Evolutionary conservation across 1,140 invertebrate species (phyloP).

Genomic region (Rhopalosiphum maidis): DNA sequence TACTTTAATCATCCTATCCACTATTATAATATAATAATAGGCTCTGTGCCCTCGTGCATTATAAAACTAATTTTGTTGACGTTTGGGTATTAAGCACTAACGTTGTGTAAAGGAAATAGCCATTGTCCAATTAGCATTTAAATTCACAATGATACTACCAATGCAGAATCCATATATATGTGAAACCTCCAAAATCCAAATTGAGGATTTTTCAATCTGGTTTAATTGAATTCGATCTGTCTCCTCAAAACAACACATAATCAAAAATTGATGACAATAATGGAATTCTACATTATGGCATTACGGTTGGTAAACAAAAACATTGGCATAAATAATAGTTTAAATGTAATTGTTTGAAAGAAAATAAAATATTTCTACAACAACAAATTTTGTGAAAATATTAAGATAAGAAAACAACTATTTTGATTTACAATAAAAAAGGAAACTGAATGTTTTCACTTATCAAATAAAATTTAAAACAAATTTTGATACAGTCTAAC

Average conservation of each 20-base stretch:
- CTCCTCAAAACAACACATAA: not conserved
- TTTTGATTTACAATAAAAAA: not conserved
- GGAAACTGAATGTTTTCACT: fast-evolving
- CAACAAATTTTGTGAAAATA: not conserved
- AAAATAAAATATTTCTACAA: not conserved
- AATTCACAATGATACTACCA: not conserved
- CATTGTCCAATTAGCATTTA: not conserved
- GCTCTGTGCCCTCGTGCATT: not conserved
- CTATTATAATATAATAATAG: not conserved
- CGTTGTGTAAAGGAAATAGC: not conserved
- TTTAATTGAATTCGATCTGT: not conserved
- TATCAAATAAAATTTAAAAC: not conserved
- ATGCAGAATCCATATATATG: not conserved
- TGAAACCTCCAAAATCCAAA: not conserved
- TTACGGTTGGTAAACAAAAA: not conserved
- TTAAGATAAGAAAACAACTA: not conserved
- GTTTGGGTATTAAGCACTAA: not conserved
- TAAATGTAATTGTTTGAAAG: not conserved
- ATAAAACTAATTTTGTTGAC: not conserved
- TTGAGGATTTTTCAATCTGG: not conserved
- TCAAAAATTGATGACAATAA: not conserved
- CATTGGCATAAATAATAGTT: not conserved
- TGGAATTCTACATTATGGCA: not conserved
- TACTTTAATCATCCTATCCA: not conserved
- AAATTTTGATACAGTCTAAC: no score